Evolutionary conservation across 2,113 vertebrate species (phyloP).

Genomic region (Podiceps cristatus): DNA sequence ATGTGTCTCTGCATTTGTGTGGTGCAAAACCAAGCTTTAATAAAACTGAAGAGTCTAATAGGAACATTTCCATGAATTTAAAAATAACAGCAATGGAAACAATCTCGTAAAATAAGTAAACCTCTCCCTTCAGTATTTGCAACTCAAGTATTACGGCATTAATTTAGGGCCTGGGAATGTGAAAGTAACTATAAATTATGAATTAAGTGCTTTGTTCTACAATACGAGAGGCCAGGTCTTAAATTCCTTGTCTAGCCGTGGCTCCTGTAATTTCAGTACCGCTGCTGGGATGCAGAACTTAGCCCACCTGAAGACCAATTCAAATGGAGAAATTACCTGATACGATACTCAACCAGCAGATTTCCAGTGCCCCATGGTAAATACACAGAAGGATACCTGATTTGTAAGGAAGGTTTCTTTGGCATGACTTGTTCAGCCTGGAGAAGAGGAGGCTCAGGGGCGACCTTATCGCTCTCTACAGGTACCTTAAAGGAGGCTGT

Average conservation of each 20-base stretch:
- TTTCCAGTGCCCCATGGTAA: background rate
- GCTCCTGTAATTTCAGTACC: background rate
- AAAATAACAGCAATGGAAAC: slow-evolving; percentile 51
- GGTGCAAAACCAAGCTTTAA: slow-evolving; percentile 27
- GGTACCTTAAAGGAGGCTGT: too few relatives aligned
- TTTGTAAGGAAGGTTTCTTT: background rate
- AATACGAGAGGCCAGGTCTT: background rate
- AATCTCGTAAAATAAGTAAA: slow-evolving; percentile 48
- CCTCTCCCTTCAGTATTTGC: slow-evolving; percentile 3
- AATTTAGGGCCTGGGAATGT: background rate
- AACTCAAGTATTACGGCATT: background rate
- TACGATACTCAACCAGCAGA: background rate
- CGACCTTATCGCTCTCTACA: too few relatives aligned
- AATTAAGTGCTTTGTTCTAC: slow-evolving; percentile 9
- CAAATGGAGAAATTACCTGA: background rate
- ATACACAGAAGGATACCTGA: background rate
- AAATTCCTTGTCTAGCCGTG: background rate
- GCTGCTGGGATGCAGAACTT: background rate
- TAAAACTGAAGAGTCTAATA: slow-evolving; percentile 48
- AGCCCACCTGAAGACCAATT: background rate
- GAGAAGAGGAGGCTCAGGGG: too few relatives aligned
- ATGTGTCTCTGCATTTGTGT: background rate
- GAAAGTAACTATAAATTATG: slow-evolving; percentile 12
- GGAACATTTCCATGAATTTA: slow-evolving; percentile 39
- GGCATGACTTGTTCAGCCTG: too few relatives aligned